Conservation (phyloP, 92 coral and sea anemone species). For the Meandrina meandrites region DNA sequence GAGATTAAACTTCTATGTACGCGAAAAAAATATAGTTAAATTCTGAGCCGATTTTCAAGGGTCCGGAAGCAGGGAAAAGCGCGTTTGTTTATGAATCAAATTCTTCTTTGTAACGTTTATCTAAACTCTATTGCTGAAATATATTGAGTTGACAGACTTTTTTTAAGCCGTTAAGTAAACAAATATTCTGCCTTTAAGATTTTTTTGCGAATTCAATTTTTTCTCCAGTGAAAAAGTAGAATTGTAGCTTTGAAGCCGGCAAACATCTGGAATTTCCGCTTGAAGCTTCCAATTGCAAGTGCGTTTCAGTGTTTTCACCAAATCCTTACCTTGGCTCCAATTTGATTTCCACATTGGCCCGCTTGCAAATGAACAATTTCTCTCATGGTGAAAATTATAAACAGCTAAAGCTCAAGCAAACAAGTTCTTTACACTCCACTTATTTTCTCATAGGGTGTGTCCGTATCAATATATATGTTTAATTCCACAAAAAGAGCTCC, state of each 20-base stretch:
- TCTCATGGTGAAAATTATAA: slow-evolving; percentile 58
- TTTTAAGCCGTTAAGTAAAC: neutral
- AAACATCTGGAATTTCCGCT: neutral
- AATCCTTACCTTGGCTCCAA: slow-evolving; percentile 85
- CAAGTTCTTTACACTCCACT: neutral
- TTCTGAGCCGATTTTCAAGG: neutral
- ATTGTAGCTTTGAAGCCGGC: neutral
- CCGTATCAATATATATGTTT: slow-evolving; percentile 17
- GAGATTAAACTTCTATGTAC: neutral
- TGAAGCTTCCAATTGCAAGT: neutral
- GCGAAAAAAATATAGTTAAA: neutral
- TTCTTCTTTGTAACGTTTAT: neutral
- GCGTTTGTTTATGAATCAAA: neutral
- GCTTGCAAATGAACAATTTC: slow-evolving; percentile 94
- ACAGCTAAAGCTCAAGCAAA: neutral
- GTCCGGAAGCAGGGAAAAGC: neutral
- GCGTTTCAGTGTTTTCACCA: neutral
- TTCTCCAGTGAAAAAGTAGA: neutral
- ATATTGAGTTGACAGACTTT: neutral
- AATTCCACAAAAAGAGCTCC: slow-evolving; percentile 18
- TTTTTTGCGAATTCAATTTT: no score
- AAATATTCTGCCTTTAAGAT: no score
- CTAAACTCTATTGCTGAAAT: neutral
- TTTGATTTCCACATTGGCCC: slow-evolving; percentile 96
- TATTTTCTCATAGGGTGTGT: neutral